Base-by-base conservation (phyloP, 2,797 vertebrate genomes). In the Dallia pectoralis region DNA sequence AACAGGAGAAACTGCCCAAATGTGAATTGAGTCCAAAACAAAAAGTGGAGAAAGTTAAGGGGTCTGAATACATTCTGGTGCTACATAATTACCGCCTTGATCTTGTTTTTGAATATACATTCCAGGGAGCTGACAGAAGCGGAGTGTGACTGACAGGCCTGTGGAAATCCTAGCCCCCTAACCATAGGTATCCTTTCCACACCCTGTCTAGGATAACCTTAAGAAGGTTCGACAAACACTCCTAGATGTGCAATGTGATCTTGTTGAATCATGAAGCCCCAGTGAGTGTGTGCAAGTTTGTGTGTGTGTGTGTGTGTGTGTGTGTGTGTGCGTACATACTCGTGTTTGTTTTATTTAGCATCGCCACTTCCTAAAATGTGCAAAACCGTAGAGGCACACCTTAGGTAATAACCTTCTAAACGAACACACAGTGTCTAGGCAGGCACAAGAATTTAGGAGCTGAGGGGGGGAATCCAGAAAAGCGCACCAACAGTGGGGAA, bases 401-500 rank as follows among this genome's bases (percentile, higher is more conserved):
- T 91, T 70, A 65, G 64, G 19, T 78, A 80, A 79, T 66, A 64
- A 73, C 74, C 68, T 86, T 83, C 66, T 76, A 8, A 22, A 76
- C 47, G 40, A 75, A 59, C 48, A 73, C 68, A 75, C 84, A 79
- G 75, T 91, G 92, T 89, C 87, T 83, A 79, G 92, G 87, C 92
- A 92, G 82, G 91, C 82, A 76, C 53, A 89, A 91, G 91, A 91
- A 93, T 93, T 82, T 91, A 81, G 92, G 91, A 84, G 92, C 79
- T n/a, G 90, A 88, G 4, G 6, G 4, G 19, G 53, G 22, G 53
- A 67, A 22, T 40, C 2, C 18, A 32, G 32, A 64, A 16, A 4
- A 63, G 27, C 27, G 16, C 16, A 16, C 27, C 6, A 2, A 19
- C 11, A 22, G 6, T 4, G 16, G 62, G 1, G 29, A 16, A 32